Percentiles rank a stretch among this genome's conserved stretches.
phyloP scores from a whole-genome alignment of 1,140 invertebrate genomes.

The Lordiphosa stackelbergi region DNA sequence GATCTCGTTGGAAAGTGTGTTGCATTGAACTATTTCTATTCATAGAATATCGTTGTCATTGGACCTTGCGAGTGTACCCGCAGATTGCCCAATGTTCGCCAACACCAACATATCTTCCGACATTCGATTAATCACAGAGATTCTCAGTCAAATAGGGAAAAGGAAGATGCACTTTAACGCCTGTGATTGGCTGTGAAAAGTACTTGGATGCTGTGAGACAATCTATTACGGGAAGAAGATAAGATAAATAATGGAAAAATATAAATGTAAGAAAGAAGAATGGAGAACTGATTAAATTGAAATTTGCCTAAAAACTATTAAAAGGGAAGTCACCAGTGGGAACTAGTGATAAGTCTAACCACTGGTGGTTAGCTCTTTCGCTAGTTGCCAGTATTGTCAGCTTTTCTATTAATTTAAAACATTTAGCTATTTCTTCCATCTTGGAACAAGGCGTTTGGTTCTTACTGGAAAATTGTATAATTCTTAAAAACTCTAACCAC shows the following conservation, averaged over 20 bases:
- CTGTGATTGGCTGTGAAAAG: conserved; percentile 32
- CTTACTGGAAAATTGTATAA: no score
- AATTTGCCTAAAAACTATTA: no score
- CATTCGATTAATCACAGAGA: conserved; percentile 60
- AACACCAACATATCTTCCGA: conserved; percentile 52
- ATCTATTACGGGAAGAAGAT: background rate
- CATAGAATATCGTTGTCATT: conserved; percentile 58
- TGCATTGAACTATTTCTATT: conserved; percentile 37
- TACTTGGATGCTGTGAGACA: conserved; percentile 15
- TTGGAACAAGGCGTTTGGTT: no score
- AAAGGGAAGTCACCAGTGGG: no score
- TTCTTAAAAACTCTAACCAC: no score
- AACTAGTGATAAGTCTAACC: background rate
- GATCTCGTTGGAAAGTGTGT: conserved; percentile 35
- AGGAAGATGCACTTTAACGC: conserved; percentile 56
- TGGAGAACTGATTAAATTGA: no score
- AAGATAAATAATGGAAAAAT: background rate
- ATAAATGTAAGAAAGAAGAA: background rate
- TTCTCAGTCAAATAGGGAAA: conserved; percentile 1
- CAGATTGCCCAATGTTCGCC: background rate
- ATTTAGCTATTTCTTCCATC: no score
- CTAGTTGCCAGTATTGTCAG: no score
- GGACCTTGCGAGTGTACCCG: conserved; percentile 45
- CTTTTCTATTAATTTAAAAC: no score
- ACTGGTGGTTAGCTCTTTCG: no score